Base-by-base conservation (phyloP, 2,888 invertebrate species). In the Stegana nigrithorax region DNA sequence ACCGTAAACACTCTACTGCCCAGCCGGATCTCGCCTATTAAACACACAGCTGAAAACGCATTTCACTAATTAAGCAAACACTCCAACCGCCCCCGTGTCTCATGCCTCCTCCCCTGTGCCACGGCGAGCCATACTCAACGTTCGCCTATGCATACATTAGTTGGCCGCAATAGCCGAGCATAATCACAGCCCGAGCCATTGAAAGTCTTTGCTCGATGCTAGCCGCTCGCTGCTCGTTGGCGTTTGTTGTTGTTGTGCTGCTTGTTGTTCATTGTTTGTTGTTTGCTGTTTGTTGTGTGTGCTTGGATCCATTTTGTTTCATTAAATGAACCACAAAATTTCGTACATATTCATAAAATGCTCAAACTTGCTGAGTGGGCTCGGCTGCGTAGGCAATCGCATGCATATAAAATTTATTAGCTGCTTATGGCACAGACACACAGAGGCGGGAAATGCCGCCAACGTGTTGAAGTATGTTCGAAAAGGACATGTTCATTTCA, bases 331-430 rank as follows among this genome's bases (percentile, higher is more conserved):
- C 51, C 51, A 17, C 51, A 51, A 51, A 51, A 17, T 51, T 12
- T 17, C 29, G 7, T 14, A 27, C 17, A 51, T 51, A 14, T 51
- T 29, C 29, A 51, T 51, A 27, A 51, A 51, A 51, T 51, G 17
- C 17, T n/a, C 36, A n/a, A n/a, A n/a, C n/a, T 36, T 26, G 51
- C 8, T n/a, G n/a, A 47, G 25, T 21, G 47, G 8, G 1, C 19
- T 10, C 4, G n/a, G 36, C 10, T 36, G 36, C 10, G 36, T n/a
- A 36, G 36, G n/a, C 10, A 36, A 36, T n/a, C 36, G n/a, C 10
- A 47, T 23, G 23, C n/a, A 47, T 47, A 47, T 56, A 63, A 65
- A 73, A 75, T 75, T 68, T 77, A 73, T 75, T 77, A 71, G 73
- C 71, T 72, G 64, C 59, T 68, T 68, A 64, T 61, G 62, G 19